Percentiles rank a stretch among this genome's conserved stretches.
Evolutionary conservation across 2,888 invertebrate species (phyloP).

Genomic region (Aspidiotus destructor): DNA sequence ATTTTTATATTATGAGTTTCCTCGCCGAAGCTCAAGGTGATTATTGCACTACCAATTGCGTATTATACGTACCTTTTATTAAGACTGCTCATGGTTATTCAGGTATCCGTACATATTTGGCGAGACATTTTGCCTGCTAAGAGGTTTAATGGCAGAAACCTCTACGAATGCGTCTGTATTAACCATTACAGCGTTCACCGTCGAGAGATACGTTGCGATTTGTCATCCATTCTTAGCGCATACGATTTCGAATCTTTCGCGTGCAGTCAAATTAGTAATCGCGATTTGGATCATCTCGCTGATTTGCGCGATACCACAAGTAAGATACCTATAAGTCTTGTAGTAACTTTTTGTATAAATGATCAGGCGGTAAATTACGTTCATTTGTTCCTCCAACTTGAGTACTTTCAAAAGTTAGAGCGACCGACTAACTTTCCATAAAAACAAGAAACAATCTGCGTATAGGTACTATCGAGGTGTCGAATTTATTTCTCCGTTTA

Average conservation of each 20-base stretch:
- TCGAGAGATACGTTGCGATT: slow-evolving; percentile 50
- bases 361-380: background rate
- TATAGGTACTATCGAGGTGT: no score
- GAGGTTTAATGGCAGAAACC: slow-evolving; percentile 71
- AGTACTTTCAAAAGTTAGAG: no score
- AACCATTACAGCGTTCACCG: slow-evolving; percentile 77
- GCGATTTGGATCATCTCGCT: slow-evolving; percentile 70
- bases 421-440: no score
- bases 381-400: background rate
- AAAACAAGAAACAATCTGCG: no score
- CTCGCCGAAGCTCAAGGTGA: no score
- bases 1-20: no score
- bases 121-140: slow-evolving; percentile 62
- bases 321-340: slow-evolving; percentile 47
- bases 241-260: slow-evolving; percentile 70
- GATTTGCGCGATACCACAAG: slow-evolving; percentile 65
- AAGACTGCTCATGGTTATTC: background rate
- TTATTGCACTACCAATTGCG: no score
- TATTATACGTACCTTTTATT: no score
- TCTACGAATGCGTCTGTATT: slow-evolving; percentile 75
- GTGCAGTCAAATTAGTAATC: slow-evolving; percentile 64
- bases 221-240: slow-evolving; percentile 67
- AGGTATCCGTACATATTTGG: slow-evolving; percentile 65
- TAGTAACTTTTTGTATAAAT: background rate
- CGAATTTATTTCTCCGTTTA: no score